A percentile compares a stretch with the other conserved stretches of the same genome.
Conservation (phyloP, 2,888 invertebrate genomes). For the Tetragonisca angustula region DNA sequence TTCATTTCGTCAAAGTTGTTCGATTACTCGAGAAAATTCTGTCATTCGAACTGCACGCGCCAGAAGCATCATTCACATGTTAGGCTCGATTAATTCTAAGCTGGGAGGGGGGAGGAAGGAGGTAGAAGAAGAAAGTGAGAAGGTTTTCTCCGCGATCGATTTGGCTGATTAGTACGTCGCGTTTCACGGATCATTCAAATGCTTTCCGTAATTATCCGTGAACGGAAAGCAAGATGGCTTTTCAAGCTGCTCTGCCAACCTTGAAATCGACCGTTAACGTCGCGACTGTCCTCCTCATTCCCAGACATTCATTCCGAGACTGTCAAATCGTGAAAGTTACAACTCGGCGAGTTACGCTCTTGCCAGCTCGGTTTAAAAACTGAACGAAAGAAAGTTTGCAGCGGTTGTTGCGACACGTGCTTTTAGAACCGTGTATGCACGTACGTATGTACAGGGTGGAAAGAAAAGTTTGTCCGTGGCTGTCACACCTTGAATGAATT, state of each 20-base stretch:
- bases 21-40: no score
- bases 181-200: conserved; percentile 54
- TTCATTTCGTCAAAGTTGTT: no score
- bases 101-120: conserved; percentile 1
- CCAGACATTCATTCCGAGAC: not conserved
- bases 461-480: no score
- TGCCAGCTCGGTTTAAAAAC: not conserved
- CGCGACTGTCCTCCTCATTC: conserved; percentile 18
- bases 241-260: conserved; percentile 19
- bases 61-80: not conserved
- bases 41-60: no score
- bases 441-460: no score
- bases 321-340: conserved; percentile 55
- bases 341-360: not conserved
- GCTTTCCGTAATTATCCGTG: conserved; percentile 42
- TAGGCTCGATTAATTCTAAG: not conserved
- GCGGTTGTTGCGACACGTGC: not conserved
- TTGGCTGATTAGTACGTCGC: conserved; percentile 14
- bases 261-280: conserved; percentile 33
- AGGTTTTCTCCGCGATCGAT: conserved; percentile 21
- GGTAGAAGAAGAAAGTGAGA: conserved; percentile 41
- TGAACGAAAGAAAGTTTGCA: conserved; percentile 24
- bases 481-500: no score
- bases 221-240: conserved; percentile 5
- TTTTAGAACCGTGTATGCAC: not conserved